Conservation (phyloP, 53 echinoderm and acorn worm genomes). For the Pentamera pediparva region DNA sequence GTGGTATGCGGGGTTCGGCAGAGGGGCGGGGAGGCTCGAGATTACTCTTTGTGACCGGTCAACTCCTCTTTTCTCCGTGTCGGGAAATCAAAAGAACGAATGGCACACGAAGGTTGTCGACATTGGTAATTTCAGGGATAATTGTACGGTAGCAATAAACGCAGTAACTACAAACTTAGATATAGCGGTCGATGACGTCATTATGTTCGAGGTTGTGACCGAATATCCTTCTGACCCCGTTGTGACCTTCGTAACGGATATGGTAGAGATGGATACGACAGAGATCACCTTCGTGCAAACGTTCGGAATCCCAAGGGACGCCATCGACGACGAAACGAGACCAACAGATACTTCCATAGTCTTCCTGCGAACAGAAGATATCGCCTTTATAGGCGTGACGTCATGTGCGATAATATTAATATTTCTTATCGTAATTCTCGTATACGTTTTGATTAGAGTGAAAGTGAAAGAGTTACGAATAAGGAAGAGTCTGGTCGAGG, state of each 20-base stretch:
- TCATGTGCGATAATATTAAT: conserved; percentile 12
- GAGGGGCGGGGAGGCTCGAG: neutral
- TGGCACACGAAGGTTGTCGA: conserved; percentile 19
- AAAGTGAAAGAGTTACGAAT: neutral
- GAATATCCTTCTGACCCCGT: neutral
- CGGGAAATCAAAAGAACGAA: neutral
- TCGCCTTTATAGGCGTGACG: conserved; percentile 5
- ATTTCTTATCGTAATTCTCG: conserved; percentile 4
- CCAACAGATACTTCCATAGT: neutral
- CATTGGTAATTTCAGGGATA: neutral
- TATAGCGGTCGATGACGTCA: conserved; percentile 11
- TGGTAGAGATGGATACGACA: neutral
- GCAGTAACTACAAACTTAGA: neutral
- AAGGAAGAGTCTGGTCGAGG: neutral
- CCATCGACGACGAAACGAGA: neutral
- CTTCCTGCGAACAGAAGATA: neutral
- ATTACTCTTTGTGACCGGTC: neutral
- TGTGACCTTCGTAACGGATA: conserved; percentile 13
- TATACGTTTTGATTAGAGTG: conserved; percentile 18
- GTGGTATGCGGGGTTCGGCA: conserved; percentile 18
- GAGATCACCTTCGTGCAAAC: too few species aligned
- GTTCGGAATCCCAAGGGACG: neutral
- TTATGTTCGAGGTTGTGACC: conserved; percentile 2
- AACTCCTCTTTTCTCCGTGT: neutral
- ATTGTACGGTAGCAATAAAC: neutral